Evolutionary conservation across 2,888 invertebrate genomes (phyloP).

Genomic region (Zaprionus lineosus): DNA sequence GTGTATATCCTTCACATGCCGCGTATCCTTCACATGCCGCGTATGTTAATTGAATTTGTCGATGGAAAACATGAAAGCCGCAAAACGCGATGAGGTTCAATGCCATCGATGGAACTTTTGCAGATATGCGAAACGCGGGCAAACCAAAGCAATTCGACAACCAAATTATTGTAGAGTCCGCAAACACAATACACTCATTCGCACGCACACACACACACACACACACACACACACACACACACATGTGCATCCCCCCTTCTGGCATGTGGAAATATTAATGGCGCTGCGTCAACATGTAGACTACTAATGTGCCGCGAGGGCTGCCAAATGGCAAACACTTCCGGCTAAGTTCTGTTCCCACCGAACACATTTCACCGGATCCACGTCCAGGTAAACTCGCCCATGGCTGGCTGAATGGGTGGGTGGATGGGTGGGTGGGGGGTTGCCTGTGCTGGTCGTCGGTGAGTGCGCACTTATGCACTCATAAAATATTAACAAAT

Average conservation of each 20-base stretch:
- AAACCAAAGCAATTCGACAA: slow-evolving; percentile 54
- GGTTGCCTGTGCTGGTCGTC: slow-evolving; percentile 26
- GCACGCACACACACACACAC: slow-evolving; percentile 2
- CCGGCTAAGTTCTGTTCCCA: slow-evolving; percentile 39
- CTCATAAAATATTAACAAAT: slow-evolving; percentile 82
- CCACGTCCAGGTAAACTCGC: slow-evolving; percentile 25
- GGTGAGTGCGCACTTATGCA: slow-evolving; percentile 78
- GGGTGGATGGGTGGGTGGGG: slow-evolving; percentile 4
- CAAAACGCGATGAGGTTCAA: slow-evolving; percentile 20
- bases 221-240: neutral
- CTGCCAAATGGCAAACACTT: slow-evolving; percentile 77
- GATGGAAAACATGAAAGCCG: slow-evolving; percentile 30
- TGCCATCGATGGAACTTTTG: slow-evolving; percentile 21
- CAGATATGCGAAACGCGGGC: slow-evolving; percentile 29
- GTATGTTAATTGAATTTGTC: slow-evolving; percentile 44
- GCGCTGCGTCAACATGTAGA: slow-evolving; percentile 74
- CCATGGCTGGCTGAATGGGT: slow-evolving; percentile 5
- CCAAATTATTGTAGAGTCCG: slow-evolving; percentile 59
- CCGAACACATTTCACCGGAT: no score
- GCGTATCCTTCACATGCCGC: no score
- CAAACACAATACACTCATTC: neutral
- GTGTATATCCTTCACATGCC: no score
- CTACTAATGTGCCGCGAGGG: slow-evolving; percentile 81
- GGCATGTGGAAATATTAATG: slow-evolving; percentile 77
- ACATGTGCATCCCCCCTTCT: slow-evolving; percentile 19